Conservation (phyloP, 2,113 vertebrate species). For the Acrocephalus kingi region DNA sequence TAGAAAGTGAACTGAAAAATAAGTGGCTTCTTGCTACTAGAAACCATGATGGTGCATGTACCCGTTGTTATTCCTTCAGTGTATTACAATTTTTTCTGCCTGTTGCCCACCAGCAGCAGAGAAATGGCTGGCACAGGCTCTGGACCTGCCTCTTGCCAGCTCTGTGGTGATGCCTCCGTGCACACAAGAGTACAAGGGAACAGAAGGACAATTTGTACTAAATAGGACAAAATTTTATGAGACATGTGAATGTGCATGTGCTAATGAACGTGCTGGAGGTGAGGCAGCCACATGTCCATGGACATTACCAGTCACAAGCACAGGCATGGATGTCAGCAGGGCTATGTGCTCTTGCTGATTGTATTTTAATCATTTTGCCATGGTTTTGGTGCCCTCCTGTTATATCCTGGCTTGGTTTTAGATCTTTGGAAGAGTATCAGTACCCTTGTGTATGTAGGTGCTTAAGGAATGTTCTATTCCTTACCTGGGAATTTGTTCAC, state of each 20-base stretch:
- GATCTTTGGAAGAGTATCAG: neutral
- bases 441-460: neutral
- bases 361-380: neutral
- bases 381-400: neutral
- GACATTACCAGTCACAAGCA: accelerated
- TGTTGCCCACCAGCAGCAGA: accelerated
- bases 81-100: neutral
- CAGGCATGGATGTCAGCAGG: accelerated
- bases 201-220: neutral
- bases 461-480: constrained; percentile 45
- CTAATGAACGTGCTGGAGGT: neutral
- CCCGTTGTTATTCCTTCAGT: neutral
- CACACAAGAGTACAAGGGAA: neutral
- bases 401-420: neutral
- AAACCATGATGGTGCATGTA: neutral
- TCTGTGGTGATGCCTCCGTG: accelerated
- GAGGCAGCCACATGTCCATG: accelerated
- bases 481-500: constrained; percentile 33
- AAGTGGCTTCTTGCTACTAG: neutral
- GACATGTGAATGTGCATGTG: neutral
- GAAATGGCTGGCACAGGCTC: accelerated
- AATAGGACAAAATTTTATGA: neutral
- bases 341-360: neutral
- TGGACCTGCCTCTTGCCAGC: neutral
- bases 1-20: neutral